Evolutionary conservation across 2,888 invertebrate genomes (phyloP), one percentile per base, ranked within the genome.

Genomic region (Trisateles emortualis): DNA sequence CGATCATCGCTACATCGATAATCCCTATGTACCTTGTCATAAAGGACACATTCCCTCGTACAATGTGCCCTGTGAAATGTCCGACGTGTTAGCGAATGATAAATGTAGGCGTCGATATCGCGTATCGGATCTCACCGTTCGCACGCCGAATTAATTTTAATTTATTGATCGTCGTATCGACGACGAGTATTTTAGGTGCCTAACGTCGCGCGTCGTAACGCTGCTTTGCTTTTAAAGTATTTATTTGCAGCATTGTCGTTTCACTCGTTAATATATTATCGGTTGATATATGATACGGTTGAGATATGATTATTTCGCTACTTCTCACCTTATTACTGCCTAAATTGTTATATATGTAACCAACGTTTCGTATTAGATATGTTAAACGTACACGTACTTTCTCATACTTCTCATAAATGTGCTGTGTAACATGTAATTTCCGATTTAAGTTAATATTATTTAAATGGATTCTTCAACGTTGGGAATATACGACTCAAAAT

Each of bases 121-220:
- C 86, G 84, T 88, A 92, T 92, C 92, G 92, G 89, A 92, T 92
- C 92, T 90, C 85, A 74, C 83, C 91, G 92, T 92, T 92, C 91
- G 92, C 92, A 90, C 90, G 90, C 91, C 92, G 92, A 92, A 92
- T 92, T 92, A 92, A 92, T 92, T 92, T 92, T 92, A 92, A 92
- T 92, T 92, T 92, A 92, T 92, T 91, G 92, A 91, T 90, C 89
- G 88, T 82, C 83, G 88, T 89, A 91, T 89, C 88, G 89, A 86
- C 87, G 84, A 82, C 71, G 86, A 88, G 87, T 88, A 90, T 92
- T 90, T 90, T 89, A 89, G 88, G 79, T 90, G 86, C 89, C 88
- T 88, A 87, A n/a, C n/a, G n/a, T n/a, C 88, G 82, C 85, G 84
- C 83, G 67, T 77, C 73, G 79, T 79, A 76, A 83, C 79, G 79